phyloP scores from a whole-genome alignment of 2,888 invertebrate genomes.

The Netelia inedita region DNA sequence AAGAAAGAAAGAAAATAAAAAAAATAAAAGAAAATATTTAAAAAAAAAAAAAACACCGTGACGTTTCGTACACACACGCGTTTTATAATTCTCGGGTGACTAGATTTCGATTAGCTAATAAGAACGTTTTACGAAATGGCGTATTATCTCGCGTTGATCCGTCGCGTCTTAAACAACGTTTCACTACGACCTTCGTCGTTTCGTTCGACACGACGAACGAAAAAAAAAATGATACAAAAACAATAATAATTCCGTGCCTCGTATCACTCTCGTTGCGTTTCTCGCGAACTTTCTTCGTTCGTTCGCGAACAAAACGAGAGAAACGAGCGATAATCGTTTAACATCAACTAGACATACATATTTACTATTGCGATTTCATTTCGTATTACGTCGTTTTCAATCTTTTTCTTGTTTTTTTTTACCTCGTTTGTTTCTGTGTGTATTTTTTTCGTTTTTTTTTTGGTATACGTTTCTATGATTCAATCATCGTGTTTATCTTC shows the following conservation, averaged over 20 bases:
- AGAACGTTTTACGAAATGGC: background rate
- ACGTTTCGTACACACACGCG: conserved; percentile 59
- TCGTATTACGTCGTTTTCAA: conserved; percentile 30
- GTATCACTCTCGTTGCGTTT: background rate
- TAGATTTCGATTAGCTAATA: conserved; percentile 71
- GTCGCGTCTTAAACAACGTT: no score
- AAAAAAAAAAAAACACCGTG: conserved; percentile 38
- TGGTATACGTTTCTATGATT: conserved; percentile 68
- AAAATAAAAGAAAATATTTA: conserved; percentile 12
- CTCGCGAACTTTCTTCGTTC: conserved; percentile 20
- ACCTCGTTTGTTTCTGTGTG: conserved; percentile 37
- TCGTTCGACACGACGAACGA: no score
- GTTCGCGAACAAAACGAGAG: conserved; percentile 54
- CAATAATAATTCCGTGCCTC: no score
- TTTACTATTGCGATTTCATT: conserved; percentile 63
- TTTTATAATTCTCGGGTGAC: conserved; percentile 66
- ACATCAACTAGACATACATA: conserved; percentile 66
- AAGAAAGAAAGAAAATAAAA: background rate
- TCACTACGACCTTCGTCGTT: no score
- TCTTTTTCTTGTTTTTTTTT: conserved; percentile 33
- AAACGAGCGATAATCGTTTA: conserved; percentile 63
- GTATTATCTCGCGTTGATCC: no score
- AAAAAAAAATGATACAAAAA: no score
- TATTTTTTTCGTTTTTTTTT: conserved; percentile 52
- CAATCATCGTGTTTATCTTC: conserved; percentile 52